Base-by-base conservation (phyloP, 53 echinoderm and acorn worm genomes). In the Glandiceps talaboti region DNA sequence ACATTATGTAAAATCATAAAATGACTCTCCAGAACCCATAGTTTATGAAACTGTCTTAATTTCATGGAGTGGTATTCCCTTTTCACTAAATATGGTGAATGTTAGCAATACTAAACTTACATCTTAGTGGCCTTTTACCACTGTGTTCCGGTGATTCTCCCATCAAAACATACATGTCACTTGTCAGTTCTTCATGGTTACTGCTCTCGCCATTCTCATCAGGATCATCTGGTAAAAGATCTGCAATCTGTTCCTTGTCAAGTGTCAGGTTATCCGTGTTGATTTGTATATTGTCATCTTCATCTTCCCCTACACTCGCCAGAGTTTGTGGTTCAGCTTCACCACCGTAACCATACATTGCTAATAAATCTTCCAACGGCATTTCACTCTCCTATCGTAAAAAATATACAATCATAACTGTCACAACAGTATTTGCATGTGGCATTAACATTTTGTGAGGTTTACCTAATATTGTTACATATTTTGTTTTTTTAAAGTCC, bases 351-450 rank as follows among this genome's bases (percentile, higher is more conserved):
- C 86, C 88, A 81, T 94, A 94, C 96, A 96, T 96, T 30, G 88
- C 89, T 74, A 92, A 79, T 10, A 96, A 85, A 30, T 96, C 89
- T 26, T 92, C 92, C 77, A 96, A 86, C 73, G 96, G 96, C 29
- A 96, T 96, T 30, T 92, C 90, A 32, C 92, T 92, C 79, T 96
- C 96, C 96, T 96, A 76, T 32, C 0, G n/a, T 25, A 27, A 26
- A 73, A 33, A 28, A 77, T 0, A 80, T 32, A 80, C 10, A 32
- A 14, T 74, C 14, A 77, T 29, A 31, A 27, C 32, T 29, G 20
- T 1, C 29, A 1, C 29, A 30, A 14, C 1, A 77, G 29, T 30
- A n/a, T n/a, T n/a, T n/a, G n/a, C n/a, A n/a, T n/a, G n/a, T n/a
- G n/a, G n/a, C n/a, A n/a, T n/a, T n/a, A n/a, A n/a, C n/a, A n/a